Evolutionary conservation across 2,888 invertebrate species (phyloP).

Genomic region (Diogma glabrata): DNA sequence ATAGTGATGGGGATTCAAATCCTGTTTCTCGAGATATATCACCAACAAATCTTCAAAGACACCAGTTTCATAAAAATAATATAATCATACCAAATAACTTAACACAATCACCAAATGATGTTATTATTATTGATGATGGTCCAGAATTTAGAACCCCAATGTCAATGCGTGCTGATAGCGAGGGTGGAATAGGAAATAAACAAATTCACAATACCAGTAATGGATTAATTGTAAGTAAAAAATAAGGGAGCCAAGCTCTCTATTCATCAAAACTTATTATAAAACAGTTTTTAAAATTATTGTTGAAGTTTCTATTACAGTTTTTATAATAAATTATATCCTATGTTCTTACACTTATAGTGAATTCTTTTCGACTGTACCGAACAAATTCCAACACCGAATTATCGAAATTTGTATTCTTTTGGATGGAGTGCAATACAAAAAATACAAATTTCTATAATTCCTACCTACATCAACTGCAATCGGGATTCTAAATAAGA

Average conservation of each 20-base stretch:
- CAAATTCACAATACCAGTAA: slow-evolving; percentile 2
- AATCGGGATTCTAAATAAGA: too few species aligned
- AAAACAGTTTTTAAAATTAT: too few species aligned
- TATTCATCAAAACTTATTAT: neutral
- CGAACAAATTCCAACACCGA: too few species aligned
- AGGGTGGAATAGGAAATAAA: slow-evolving; percentile 3
- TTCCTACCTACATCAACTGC: too few species aligned
- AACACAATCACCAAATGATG: neutral
- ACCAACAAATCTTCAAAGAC: slow-evolving; percentile 18
- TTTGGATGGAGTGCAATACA: too few species aligned
- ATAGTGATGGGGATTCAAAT: slow-evolving; percentile 32
- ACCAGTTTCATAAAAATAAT: neutral
- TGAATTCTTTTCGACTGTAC: too few species aligned
- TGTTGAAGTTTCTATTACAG: too few species aligned
- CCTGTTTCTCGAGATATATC: slow-evolving; percentile 25
- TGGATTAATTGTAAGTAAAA: slow-evolving; percentile 6
- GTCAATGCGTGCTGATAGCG: neutral
- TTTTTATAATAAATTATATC: too few species aligned
- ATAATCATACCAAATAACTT: neutral
- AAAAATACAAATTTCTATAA: too few species aligned
- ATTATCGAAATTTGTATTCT: too few species aligned
- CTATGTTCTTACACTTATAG: too few species aligned
- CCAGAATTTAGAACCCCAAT: neutral
- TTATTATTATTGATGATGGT: neutral
- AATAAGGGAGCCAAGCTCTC: too few species aligned